Evolutionary conservation across 2,888 invertebrate species (phyloP).

Genomic region (Chalcosyrphus nemorum): DNA sequence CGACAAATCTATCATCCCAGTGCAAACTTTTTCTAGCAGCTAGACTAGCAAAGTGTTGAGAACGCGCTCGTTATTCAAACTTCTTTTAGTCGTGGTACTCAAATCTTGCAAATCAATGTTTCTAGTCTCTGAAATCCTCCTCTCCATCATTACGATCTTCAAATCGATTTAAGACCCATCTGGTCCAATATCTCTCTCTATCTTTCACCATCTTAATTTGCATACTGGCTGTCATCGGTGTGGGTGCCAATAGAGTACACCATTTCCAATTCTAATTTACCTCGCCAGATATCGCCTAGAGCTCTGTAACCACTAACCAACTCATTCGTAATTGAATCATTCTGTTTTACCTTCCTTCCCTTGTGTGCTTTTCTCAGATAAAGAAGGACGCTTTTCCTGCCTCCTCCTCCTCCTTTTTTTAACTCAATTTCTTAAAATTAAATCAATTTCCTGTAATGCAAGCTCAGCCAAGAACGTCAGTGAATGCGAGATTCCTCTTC

Average conservation of each 20-base stretch:
- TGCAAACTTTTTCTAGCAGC: no score
- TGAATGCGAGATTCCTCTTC: slow-evolving; percentile 8
- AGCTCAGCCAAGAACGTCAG: slow-evolving; percentile 32
- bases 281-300: not conserved
- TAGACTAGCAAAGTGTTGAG: no score
- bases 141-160: no score
- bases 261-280: not conserved
- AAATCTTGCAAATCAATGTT: no score
- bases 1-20: no score
- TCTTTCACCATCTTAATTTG: not conserved
- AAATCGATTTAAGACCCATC: not conserved
- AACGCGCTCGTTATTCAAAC: no score
- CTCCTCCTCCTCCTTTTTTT: not conserved
- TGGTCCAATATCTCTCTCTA: not conserved
- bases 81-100: no score
- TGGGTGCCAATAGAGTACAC: not conserved
- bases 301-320: not conserved
- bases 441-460: slow-evolving; percentile 9
- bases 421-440: slow-evolving; percentile 13
- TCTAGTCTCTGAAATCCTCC: no score
- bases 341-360: not conserved
- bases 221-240: not conserved
- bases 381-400: not conserved
- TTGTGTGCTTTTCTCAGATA: not conserved
- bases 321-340: not conserved